A percentile compares a stretch with the other conserved stretches of the same genome.
These are phyloP conservation scores for Agapornis canus DNA, from an alignment of 2,797 vertebrate genomes.

Conservation along the genomic window DNA sequence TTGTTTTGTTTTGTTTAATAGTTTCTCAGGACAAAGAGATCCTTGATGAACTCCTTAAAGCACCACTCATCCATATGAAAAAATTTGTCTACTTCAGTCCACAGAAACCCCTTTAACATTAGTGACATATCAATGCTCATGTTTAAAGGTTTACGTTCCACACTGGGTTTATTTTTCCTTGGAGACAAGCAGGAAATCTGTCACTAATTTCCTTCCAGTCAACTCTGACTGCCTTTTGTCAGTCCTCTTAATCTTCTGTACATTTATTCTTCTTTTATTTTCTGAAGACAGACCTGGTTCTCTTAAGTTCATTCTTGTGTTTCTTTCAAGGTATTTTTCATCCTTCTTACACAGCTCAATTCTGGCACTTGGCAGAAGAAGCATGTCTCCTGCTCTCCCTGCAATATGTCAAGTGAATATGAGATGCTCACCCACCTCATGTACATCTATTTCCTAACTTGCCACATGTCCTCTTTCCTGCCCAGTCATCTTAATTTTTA, in stretches of 20 bases:
- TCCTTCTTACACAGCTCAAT: neutral
- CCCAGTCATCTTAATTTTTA: neutral
- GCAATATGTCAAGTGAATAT: neutral
- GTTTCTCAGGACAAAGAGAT: neutral
- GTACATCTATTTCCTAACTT: neutral
- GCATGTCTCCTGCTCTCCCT: neutral
- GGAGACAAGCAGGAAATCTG: conserved; percentile 32
- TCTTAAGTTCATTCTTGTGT: neutral
- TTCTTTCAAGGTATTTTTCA: neutral
- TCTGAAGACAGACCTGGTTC: neutral
- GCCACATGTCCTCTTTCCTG: neutral
- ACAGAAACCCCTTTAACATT: neutral
- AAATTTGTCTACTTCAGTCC: neutral
- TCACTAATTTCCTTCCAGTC: conserved; percentile 23
- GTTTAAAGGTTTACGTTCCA: neutral
- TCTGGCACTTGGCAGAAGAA: neutral
- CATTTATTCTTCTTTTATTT: neutral
- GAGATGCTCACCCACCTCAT: neutral
- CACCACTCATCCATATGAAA: neutral
- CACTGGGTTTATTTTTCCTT: neutral
- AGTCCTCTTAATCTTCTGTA: neutral
- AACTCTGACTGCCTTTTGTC: neutral
- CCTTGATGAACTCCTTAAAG: neutral
- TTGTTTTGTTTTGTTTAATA: neutral
- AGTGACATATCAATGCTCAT: neutral